Evolutionary conservation across 2,797 vertebrate genomes (phyloP), one percentile per base, ranked within the genome.

Genomic region (Chelmon rostratus): DNA sequence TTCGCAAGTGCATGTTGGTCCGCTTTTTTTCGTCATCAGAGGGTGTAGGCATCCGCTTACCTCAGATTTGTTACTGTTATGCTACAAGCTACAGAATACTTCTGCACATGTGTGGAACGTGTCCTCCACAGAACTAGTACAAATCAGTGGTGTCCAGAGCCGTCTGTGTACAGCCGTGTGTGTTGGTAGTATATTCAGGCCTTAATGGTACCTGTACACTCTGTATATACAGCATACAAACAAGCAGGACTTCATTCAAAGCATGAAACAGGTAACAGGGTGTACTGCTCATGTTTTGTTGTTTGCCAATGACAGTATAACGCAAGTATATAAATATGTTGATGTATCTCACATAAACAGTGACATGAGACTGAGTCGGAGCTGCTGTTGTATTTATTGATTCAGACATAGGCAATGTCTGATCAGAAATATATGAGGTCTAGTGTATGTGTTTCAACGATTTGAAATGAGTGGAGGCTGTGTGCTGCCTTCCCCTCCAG

Each of bases 401-500:
- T 49, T 19, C 31, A 58, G 12, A 74, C 25, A 33, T 8, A 21
- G 15, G 6, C 3, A 9, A 21, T 49, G 15, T 78, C n/a, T 11
- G 31, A 61, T 78, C 52, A 68, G 62, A 25, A 65, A 35, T 64
- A 44, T 19, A 84, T 65, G 54, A 53, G 62, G 31, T 65, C 42
- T 42, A 53, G 31, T 74, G 33, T 54, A 46, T 77, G 37, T 57
- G 23, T 72, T 65, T 72, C 18, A 66, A 37, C 8, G 42, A 50
- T 59, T 78, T 78, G 71, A 77, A 57, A 73, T 68, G 49, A 82
- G 84, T 63, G 23, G 58, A 78, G 69, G 63, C 73, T 86, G 80
- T 68, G 62, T 76, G 68, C 67, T 88, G 82, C 37, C n/a, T 61
- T 81, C 72, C 62, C 82, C 76, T 86, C 76, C 76, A 78, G 80